Conservation (phyloP, 2,888 invertebrate species). For the Amphipyra berbera region DNA sequence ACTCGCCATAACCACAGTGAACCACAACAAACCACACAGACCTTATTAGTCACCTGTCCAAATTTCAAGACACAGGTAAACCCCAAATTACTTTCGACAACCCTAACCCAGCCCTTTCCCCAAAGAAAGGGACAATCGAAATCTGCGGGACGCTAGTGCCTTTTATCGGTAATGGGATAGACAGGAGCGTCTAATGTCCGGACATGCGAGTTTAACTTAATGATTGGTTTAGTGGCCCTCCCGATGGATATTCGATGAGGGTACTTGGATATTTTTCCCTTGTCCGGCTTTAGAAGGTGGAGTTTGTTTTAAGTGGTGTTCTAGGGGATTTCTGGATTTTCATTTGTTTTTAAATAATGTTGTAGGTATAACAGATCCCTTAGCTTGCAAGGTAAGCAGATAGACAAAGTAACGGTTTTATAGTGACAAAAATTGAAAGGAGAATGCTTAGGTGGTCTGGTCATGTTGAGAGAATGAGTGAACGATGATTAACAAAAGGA, state of each 20-base stretch:
- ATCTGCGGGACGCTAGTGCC: slow-evolving; percentile 62
- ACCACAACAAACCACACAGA: slow-evolving; percentile 44
- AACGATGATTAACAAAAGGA: too few relatives aligned
- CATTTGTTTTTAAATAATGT: slow-evolving; percentile 36
- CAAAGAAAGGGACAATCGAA: slow-evolving; percentile 63
- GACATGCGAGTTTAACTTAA: slow-evolving; percentile 68
- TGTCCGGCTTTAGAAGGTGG: slow-evolving; percentile 30
- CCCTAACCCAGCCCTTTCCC: slow-evolving; percentile 36
- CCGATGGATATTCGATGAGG: slow-evolving; percentile 49
- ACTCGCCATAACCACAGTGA: slow-evolving; percentile 35
- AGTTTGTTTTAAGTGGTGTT: slow-evolving; percentile 36
- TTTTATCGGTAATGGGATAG: slow-evolving; percentile 67
- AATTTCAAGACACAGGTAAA: slow-evolving; percentile 50
- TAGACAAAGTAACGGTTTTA: too few relatives aligned
- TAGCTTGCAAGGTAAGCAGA: too few relatives aligned
- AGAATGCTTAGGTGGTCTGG: too few relatives aligned
- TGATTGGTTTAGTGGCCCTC: slow-evolving; percentile 66
- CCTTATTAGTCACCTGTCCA: slow-evolving; percentile 50
- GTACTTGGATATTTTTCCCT: slow-evolving; percentile 53
- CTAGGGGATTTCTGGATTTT: slow-evolving; percentile 17
- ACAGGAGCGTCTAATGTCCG: slow-evolving; percentile 63
- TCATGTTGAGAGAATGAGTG: too few relatives aligned
- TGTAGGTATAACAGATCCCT: too few relatives aligned
- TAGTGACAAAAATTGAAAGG: too few relatives aligned
- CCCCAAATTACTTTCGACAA: slow-evolving; percentile 53